Evolutionary conservation across 2,888 invertebrate species (phyloP).

Genomic region (Ophion ellenae): DNA sequence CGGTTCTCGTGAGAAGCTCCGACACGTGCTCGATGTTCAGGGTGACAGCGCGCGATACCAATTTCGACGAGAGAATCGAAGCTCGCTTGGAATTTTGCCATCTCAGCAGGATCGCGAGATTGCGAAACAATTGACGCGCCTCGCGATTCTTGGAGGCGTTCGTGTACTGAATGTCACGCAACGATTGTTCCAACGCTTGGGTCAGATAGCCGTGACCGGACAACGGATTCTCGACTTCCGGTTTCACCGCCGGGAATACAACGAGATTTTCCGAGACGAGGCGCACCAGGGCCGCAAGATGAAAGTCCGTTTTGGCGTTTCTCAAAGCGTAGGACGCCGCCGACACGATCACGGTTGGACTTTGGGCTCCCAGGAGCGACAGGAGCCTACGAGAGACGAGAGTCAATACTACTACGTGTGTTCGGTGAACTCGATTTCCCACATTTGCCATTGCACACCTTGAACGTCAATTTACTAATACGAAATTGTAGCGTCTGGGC

Average conservation of each 20-base stretch:
- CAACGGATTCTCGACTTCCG: constrained; percentile 76
- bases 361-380: constrained; percentile 85
- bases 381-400: constrained; percentile 80
- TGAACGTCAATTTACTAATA: no score
- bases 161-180: constrained; percentile 79
- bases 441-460: no score
- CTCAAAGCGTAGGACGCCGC: constrained; percentile 87
- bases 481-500: no score
- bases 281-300: constrained; percentile 87
- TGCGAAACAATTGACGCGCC: constrained; percentile 83
- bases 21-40: constrained; percentile 84
- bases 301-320: constrained; percentile 86
- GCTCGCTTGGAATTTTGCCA: constrained; percentile 87
- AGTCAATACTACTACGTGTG: no score
- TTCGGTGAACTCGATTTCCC: no score
- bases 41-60: constrained; percentile 84
- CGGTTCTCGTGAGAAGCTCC: constrained; percentile 80
- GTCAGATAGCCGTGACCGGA: constrained; percentile 77
- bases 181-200: constrained; percentile 79
- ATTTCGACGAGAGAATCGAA: constrained; percentile 82
- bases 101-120: constrained; percentile 84
- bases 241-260: constrained; percentile 76
- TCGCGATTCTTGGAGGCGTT: constrained; percentile 75
- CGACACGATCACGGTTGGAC: constrained; percentile 87
- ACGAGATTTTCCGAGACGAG: constrained; percentile 86